phyloP scores from a whole-genome alignment of 2,888 invertebrate genomes.

The Lobophora halterata region DNA sequence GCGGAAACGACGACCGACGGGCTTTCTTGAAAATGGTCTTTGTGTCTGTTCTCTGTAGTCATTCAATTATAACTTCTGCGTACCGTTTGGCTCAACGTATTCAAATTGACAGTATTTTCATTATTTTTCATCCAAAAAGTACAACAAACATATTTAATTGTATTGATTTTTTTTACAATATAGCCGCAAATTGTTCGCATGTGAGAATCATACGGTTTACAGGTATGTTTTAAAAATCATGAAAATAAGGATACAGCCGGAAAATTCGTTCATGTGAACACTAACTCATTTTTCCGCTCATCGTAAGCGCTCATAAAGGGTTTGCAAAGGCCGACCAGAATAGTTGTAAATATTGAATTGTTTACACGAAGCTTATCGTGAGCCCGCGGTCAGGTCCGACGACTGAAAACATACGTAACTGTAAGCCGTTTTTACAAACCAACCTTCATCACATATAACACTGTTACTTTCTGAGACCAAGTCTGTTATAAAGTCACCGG shows the following conservation, averaged over 20 bases:
- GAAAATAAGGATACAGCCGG: constrained; percentile 8
- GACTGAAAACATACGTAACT: constrained; percentile 2
- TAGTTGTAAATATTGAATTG: constrained; percentile 40
- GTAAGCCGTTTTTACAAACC: too few species aligned
- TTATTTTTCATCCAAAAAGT: too few species aligned
- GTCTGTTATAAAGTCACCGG: too few species aligned
- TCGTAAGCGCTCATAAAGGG: constrained; percentile 15
- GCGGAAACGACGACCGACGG: background rate
- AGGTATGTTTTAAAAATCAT: background rate
- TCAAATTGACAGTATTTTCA: too few species aligned
- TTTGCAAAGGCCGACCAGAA: constrained; percentile 14
- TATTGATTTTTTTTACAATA: too few species aligned
- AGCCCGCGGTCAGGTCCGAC: constrained; percentile 21
- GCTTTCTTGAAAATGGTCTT: constrained; percentile 5
- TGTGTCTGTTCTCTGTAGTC: background rate
- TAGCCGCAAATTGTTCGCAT: too few species aligned
- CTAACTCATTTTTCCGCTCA: constrained; percentile 18
- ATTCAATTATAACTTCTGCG: too few species aligned
- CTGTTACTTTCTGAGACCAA: too few species aligned
- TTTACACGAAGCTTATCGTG: constrained; percentile 39
- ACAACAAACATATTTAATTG: too few species aligned
- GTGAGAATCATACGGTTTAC: too few species aligned
- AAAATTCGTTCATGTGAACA: constrained; percentile 15
- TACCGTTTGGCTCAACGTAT: too few species aligned
- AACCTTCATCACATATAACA: too few species aligned